phyloP scores from a whole-genome alignment of 2,888 invertebrate genomes.

The Cantharis flavilabris region DNA sequence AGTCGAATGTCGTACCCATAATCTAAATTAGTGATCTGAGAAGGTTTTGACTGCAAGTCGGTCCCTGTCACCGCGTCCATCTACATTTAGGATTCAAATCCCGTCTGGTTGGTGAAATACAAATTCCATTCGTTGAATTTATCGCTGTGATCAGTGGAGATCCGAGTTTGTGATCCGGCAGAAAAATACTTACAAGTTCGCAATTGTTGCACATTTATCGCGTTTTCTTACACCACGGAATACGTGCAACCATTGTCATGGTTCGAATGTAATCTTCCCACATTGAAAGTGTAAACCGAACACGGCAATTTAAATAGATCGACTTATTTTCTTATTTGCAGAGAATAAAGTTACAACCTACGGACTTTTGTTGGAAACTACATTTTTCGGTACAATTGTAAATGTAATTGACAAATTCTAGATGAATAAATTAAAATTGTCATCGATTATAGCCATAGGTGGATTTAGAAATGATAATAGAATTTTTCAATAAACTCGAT shows the following conservation, averaged over 20 bases:
- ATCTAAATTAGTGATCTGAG: too few species aligned
- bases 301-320: constrained; percentile 38
- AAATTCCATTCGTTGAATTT: background rate
- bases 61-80: too few species aligned
- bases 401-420: background rate
- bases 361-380: background rate
- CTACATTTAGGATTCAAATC: too few species aligned
- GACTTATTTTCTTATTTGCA: constrained; percentile 22
- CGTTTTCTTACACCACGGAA: background rate
- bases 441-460: background rate
- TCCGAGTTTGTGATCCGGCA: background rate
- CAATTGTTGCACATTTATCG: background rate
- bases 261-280: constrained; percentile 43
- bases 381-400: background rate
- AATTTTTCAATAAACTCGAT: background rate
- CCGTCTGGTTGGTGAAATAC: background rate
- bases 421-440: background rate
- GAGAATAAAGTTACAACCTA: background rate
- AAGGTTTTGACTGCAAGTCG: too few species aligned
- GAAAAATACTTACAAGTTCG: background rate
- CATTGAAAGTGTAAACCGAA: constrained; percentile 40
- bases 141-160: background rate
- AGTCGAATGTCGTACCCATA: too few species aligned
- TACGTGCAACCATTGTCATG: constrained; percentile 29
- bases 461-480: background rate